Evolutionary conservation across 2,113 vertebrate genomes (phyloP).

Genomic region (Apteryx owenii): DNA sequence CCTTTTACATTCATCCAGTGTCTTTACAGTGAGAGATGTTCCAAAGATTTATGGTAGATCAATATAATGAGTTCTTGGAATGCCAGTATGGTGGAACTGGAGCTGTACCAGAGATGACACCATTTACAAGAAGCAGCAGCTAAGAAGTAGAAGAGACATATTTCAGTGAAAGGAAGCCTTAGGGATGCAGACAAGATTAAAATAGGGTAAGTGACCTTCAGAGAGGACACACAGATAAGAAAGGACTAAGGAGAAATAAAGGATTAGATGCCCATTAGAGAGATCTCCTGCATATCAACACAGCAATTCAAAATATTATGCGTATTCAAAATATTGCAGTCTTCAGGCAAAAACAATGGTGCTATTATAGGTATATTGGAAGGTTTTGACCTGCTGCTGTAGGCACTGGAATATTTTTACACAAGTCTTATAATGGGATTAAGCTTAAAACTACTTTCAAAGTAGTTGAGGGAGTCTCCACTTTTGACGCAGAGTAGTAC

Average conservation of each 20-base stretch:
- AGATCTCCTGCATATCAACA: not conserved
- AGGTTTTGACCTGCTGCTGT: not conserved
- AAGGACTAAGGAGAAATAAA: not conserved
- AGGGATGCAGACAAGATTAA: not conserved
- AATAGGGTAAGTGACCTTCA: not conserved
- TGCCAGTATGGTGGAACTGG: not conserved
- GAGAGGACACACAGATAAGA: not conserved
- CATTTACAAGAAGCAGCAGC: not conserved
- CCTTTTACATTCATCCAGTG: not conserved
- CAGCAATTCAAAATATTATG: not conserved
- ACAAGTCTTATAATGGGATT: not conserved
- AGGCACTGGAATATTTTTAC: not conserved
- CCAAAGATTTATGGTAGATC: not conserved
- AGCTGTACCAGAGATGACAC: not conserved
- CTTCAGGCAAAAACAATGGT: not conserved
- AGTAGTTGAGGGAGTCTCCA: not conserved
- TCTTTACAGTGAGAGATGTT: not conserved
- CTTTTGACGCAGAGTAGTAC: not conserved
- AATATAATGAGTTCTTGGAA: not conserved
- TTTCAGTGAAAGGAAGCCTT: not conserved
- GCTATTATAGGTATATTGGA: not conserved
- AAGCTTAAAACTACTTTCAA: not conserved
- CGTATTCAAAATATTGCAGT: not conserved
- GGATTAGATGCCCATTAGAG: not conserved
- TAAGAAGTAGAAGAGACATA: not conserved